Evolutionary conservation across 2,888 invertebrate species (phyloP).

Genomic region (Panopea generosa): DNA sequence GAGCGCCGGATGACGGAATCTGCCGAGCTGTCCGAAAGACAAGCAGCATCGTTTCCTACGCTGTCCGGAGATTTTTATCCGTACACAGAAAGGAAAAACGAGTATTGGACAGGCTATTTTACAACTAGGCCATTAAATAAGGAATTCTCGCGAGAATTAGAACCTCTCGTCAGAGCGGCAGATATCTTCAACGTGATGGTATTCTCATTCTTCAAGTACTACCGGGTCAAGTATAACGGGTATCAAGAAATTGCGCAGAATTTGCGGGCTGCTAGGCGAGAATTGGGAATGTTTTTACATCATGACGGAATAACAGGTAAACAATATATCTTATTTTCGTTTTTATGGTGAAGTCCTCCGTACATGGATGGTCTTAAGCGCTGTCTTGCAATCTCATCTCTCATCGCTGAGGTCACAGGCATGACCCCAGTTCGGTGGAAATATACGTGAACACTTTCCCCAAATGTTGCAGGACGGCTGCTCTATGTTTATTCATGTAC

Average conservation of each 20-base stretch:
- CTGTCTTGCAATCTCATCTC: too few species aligned
- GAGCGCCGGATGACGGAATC: conserved; percentile 40
- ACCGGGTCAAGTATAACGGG: conserved; percentile 23
- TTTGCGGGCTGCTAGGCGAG: conserved; percentile 86
- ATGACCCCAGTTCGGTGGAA: too few species aligned
- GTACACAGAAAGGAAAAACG: conserved; percentile 93
- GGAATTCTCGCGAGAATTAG: conserved; percentile 88
- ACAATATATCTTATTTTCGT: conserved; percentile 94
- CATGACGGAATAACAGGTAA: conserved; percentile 96
- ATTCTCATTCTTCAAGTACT: conserved; percentile 57
- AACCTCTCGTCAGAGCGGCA: conserved; percentile 79
- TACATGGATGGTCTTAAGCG: too few species aligned
- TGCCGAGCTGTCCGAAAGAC: conserved; percentile 83
- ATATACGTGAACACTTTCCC: too few species aligned
- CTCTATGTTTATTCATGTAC: too few species aligned
- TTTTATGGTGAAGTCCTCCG: too few species aligned
- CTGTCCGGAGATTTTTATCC: conserved; percentile 98
- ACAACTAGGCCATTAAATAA: conserved; percentile 92
- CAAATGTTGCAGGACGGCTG: too few species aligned
- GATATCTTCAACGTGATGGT: conserved; percentile 81
- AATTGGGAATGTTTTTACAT: conserved; percentile 97
- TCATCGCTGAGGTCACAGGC: too few species aligned
- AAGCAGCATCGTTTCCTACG: conserved; percentile 87
- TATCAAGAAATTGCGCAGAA: conserved; percentile 13
- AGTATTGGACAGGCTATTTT: conserved; percentile 99